A percentile compares a stretch with the other conserved stretches of the same genome.
These are phyloP conservation scores for Agrotis clavis DNA, from an alignment of 2,888 invertebrate genomes.

Conservation along the genomic window DNA sequence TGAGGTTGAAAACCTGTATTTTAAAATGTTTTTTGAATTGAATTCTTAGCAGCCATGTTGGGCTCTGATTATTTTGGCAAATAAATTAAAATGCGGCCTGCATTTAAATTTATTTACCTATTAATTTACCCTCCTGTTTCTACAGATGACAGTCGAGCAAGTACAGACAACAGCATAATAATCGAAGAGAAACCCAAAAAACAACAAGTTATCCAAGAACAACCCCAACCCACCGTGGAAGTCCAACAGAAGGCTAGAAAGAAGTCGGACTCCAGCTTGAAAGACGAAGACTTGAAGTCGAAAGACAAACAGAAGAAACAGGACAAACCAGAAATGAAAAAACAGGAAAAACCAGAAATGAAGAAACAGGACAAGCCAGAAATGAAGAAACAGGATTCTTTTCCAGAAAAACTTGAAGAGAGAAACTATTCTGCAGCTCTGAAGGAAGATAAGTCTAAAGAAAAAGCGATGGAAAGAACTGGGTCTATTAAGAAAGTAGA, in stretches of 20 bases:
- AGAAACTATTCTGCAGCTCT: conserved; percentile 55
- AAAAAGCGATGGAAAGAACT: conserved; percentile 77
- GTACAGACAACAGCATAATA: conserved; percentile 76
- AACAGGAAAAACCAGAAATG: conserved; percentile 70
- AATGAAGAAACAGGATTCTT: conserved; percentile 79
- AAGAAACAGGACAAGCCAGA: conserved; percentile 76
- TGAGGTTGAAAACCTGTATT: no score
- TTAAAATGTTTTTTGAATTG: no score
- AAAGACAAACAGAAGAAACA: conserved; percentile 78
- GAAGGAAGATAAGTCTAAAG: conserved; percentile 68
- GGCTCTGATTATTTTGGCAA: no score
- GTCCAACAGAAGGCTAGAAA: conserved; percentile 80
- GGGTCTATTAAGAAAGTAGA: conserved; percentile 81
- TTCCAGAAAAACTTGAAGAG: conserved; percentile 66
- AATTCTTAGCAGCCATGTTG: no score
- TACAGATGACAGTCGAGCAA: conserved; percentile 83
- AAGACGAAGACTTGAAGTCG: conserved; percentile 82
- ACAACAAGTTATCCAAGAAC: conserved; percentile 66
- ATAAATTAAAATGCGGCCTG: no score
- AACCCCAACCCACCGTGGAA: conserved; percentile 69
- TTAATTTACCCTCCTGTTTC: no score
- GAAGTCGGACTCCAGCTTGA: conserved; percentile 86
- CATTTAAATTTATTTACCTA: no score
- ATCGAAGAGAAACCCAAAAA: conserved; percentile 79
- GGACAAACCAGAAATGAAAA: conserved; percentile 10